Percentiles rank a stretch among this genome's conserved stretches.
Conservation (phyloP, 2,888 invertebrate genomes). For the Epinotia bilunana region DNA sequence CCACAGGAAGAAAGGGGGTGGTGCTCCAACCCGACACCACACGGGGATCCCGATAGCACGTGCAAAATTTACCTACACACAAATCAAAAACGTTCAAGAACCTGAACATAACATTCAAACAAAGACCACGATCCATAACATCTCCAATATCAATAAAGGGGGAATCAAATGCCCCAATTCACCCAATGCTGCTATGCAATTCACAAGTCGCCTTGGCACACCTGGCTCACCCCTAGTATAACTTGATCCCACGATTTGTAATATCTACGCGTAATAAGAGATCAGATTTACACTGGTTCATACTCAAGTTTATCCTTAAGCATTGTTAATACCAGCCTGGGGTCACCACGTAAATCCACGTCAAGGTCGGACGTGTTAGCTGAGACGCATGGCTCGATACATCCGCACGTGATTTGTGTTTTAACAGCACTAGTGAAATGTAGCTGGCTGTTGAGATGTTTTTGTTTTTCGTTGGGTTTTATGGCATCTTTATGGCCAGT, state of each 20-base stretch:
- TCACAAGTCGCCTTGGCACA: background rate
- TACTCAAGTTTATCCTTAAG: background rate
- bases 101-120: constrained; percentile 20
- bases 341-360: constrained; percentile 68
- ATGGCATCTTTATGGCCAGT: constrained; percentile 16
- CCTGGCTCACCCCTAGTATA: background rate
- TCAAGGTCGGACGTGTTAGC: constrained; percentile 64
- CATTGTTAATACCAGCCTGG: constrained; percentile 51
- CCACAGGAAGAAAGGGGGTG: too few relatives aligned
- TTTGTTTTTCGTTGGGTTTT: constrained; percentile 11
- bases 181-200: constrained; percentile 45
- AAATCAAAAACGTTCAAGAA: background rate
- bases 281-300: background rate
- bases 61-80: background rate
- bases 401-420: constrained; percentile 68
- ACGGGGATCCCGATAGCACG: background rate
- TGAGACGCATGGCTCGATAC: constrained; percentile 67
- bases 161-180: constrained; percentile 50
- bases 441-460: constrained; percentile 18
- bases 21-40: too few relatives aligned
- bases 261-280: background rate
- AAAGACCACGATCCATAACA: constrained; percentile 38
- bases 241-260: background rate
- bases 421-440: constrained; percentile 50
- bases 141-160: constrained; percentile 45